Conservation (phyloP, 2,888 invertebrate species). For the Diaphora mendica region DNA sequence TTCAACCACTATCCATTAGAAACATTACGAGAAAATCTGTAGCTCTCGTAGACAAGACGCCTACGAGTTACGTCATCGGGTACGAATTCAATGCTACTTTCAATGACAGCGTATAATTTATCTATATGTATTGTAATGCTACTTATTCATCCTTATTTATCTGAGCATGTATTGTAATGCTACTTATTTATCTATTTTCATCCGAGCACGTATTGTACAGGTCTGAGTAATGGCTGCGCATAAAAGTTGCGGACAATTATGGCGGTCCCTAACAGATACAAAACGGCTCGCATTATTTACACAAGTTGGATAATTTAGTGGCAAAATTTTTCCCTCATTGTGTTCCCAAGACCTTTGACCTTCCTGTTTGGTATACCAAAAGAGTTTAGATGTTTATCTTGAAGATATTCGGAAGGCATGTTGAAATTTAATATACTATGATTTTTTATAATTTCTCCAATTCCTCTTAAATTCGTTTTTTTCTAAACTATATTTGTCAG, state of each 20-base stretch:
- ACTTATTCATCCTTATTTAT: slow-evolving; percentile 21
- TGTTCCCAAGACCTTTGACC: slow-evolving; percentile 34
- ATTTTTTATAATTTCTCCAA: neutral
- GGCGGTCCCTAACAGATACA: slow-evolving; percentile 57
- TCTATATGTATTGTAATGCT: slow-evolving; percentile 21
- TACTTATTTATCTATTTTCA: slow-evolving; percentile 25
- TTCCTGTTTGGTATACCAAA: slow-evolving; percentile 21
- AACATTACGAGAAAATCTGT: slow-evolving; percentile 37
- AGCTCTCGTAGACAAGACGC: slow-evolving; percentile 30
- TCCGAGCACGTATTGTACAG: slow-evolving; percentile 37
- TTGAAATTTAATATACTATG: neutral
- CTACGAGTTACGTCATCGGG: slow-evolving; percentile 44
- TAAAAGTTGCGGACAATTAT: slow-evolving; percentile 48
- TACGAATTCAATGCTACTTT: slow-evolving; percentile 42
- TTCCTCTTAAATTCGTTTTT: neutral
- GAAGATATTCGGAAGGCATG: slow-evolving; percentile 9
- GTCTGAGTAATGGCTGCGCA: slow-evolving; percentile 41
- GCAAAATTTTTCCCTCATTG: slow-evolving; percentile 46
- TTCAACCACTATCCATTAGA: slow-evolving; percentile 22
- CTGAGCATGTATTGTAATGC: slow-evolving; percentile 11
- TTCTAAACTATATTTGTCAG: too few relatives aligned
- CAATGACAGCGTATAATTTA: slow-evolving; percentile 43
- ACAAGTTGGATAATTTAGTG: slow-evolving; percentile 57
- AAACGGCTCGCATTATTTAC: slow-evolving; percentile 59
- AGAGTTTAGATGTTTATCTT: slow-evolving; percentile 30